Conservation (phyloP, 2,113 vertebrate species). For the Zosterops pallidus region DNA sequence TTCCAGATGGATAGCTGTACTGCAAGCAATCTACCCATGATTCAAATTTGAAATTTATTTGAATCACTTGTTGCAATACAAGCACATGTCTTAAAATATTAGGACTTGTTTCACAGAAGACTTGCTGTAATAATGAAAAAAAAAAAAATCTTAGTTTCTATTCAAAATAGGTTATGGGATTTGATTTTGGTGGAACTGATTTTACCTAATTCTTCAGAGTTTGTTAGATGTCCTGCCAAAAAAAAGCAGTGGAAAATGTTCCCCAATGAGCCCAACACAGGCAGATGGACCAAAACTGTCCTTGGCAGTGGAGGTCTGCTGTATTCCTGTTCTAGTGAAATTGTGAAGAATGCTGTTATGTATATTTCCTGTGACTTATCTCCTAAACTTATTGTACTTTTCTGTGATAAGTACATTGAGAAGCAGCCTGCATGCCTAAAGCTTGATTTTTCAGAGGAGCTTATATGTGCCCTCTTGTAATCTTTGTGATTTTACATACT, state of each 20-base stretch:
- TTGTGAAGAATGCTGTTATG: neutral
- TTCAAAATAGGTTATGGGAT: neutral
- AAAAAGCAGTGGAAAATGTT: neutral
- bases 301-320: neutral
- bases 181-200: neutral
- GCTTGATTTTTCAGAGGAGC: neutral
- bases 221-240: neutral
- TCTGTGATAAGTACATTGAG: neutral
- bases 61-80: neutral
- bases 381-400: neutral
- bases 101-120: neutral
- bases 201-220: neutral
- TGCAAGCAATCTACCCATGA: neutral
- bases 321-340: neutral
- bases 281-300: neutral
- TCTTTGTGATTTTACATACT: neutral
- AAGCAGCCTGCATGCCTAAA: neutral
- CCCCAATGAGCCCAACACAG: neutral
- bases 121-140: neutral
- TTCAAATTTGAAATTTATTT: neutral
- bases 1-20: conserved; percentile 3
- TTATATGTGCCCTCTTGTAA: neutral
- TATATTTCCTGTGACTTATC: neutral
- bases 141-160: neutral
- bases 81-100: neutral